A percentile compares a stretch with the other conserved stretches of the same genome.
phyloP scores from a whole-genome alignment of 2,888 invertebrate species.

The Leptogaster cylindrica region DNA sequence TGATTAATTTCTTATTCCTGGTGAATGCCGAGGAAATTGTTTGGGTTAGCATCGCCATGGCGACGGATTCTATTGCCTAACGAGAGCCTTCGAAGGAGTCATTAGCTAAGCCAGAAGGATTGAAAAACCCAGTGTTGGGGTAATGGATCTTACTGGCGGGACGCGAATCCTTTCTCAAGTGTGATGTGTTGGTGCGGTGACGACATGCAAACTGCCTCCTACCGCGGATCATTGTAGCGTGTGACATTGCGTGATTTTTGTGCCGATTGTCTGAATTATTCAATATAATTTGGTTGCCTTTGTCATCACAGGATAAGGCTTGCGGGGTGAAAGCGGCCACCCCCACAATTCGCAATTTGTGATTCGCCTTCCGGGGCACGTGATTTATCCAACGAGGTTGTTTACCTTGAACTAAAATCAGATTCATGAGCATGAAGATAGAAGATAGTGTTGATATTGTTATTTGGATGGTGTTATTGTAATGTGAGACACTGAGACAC shows the following conservation, averaged over 20 bases:
- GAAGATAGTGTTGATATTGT: constrained; percentile 17
- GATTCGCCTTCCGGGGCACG: constrained; percentile 32
- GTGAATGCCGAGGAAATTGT: constrained; percentile 9
- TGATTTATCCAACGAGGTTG: constrained; percentile 40
- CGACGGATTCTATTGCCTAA: constrained; percentile 7
- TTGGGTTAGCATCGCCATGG: constrained; percentile 22
- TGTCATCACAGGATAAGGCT: too few relatives aligned
- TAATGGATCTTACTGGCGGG: constrained; percentile 6
- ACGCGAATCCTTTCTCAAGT: constrained; percentile 14
- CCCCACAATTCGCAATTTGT: too few relatives aligned
- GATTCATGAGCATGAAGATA: background rate
- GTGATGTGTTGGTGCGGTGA: constrained; percentile 6
- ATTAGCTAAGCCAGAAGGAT: background rate
- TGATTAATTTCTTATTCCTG: constrained; percentile 16
- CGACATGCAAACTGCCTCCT: constrained; percentile 19
- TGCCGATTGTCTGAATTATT: background rate
- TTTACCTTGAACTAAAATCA: constrained; percentile 40
- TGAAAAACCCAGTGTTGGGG: constrained; percentile 19
- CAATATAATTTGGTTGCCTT: background rate
- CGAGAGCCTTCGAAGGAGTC: background rate
- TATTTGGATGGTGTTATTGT: background rate
- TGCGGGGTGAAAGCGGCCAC: too few relatives aligned
- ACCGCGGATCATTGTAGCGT: constrained; percentile 5
- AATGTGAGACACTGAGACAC: background rate
- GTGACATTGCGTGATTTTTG: constrained; percentile 43